These are phyloP conservation scores for Pangasius krempfi DNA, from an alignment of 2,797 vertebrate species.

Conservation along the genomic window DNA sequence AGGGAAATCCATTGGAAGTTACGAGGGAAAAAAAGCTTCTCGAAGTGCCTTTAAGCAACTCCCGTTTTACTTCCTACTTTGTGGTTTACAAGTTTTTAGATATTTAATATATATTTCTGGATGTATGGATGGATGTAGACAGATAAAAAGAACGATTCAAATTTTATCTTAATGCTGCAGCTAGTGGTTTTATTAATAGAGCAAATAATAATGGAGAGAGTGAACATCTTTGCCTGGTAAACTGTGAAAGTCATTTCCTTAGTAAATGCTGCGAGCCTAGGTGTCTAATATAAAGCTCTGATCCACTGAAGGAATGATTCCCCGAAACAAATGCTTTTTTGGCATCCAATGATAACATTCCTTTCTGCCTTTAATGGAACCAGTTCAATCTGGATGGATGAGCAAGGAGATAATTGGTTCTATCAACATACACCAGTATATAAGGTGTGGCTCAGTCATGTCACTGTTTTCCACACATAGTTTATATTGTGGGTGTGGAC, in stretches of 20 bases:
- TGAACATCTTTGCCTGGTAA: background rate
- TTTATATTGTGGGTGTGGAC: background rate
- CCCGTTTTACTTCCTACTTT: background rate
- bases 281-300: background rate
- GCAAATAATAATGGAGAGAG: background rate
- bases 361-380: background rate
- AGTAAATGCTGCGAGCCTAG: background rate
- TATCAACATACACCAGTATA: background rate
- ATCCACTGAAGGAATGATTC: background rate
- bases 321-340: background rate
- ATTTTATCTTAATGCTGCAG: background rate
- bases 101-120: background rate
- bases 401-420: background rate
- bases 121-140: background rate
- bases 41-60: background rate
- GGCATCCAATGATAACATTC: background rate
- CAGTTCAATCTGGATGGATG: background rate
- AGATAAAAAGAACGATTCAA: background rate
- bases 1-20: slow-evolving; percentile 4
- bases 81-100: background rate
- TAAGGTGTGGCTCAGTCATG: background rate
- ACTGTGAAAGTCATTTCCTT: background rate
- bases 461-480: background rate
- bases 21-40: background rate
- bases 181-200: background rate